phyloP scores from a whole-genome alignment of 1,140 invertebrate species.

The Cecropterus lyciades region DNA sequence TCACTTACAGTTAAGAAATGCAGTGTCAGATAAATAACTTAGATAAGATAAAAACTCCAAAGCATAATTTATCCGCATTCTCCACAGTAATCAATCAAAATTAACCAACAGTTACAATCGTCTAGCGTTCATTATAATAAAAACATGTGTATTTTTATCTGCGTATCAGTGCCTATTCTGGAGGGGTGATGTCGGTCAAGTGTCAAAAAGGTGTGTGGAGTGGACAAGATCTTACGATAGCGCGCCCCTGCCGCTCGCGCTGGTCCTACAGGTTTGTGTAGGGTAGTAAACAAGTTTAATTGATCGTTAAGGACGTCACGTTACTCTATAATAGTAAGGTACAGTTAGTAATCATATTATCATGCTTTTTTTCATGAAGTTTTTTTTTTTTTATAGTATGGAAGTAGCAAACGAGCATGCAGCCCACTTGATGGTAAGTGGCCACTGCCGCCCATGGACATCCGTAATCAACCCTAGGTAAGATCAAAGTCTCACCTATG shows the following conservation, averaged over 20 bases:
- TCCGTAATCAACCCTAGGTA: no score
- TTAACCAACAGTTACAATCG: constrained; percentile 48
- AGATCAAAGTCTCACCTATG: no score
- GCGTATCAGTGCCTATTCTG: constrained; percentile 49
- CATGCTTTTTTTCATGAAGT: no score
- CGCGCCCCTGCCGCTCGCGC: constrained; percentile 47
- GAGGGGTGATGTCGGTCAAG: constrained; percentile 52
- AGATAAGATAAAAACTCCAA: no score
- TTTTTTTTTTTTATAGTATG: no score
- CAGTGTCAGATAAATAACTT: no score
- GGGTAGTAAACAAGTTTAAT: constrained; percentile 27
- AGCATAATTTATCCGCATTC: not conserved
- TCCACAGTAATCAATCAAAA: constrained; percentile 56
- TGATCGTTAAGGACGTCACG: constrained; percentile 19
- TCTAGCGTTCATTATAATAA: constrained; percentile 59
- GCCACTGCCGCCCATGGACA: no score
- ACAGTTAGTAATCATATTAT: not conserved
- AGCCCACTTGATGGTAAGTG: no score
- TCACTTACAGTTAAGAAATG: no score
- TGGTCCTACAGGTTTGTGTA: constrained; percentile 16
- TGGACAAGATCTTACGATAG: constrained; percentile 62
- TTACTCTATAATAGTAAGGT: not conserved
- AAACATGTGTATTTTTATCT: constrained; percentile 63
- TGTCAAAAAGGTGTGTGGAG: constrained; percentile 68
- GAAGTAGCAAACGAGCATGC: no score